These are phyloP conservation scores for Crioceris asparagi DNA, from an alignment of 2,888 invertebrate species.

Conservation along the genomic window DNA sequence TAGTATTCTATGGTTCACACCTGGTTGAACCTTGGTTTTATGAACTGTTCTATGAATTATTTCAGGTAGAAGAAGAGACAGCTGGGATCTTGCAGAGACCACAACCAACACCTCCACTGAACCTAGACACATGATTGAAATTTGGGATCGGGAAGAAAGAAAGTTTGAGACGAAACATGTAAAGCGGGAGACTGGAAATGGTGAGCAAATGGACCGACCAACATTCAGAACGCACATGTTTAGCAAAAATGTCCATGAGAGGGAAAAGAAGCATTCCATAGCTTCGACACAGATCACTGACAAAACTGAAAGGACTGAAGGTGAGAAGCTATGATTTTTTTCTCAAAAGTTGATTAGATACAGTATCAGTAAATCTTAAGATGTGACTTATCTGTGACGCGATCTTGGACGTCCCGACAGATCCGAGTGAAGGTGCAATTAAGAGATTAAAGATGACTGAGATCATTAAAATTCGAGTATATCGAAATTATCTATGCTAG, in stretches of 20 bases:
- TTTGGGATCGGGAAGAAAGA: conserved; percentile 35
- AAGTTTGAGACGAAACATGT: conserved; percentile 21
- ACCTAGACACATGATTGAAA: conserved; percentile 27
- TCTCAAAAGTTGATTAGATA: too few species aligned
- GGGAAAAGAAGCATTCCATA: conserved; percentile 59
- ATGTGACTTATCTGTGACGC: too few species aligned
- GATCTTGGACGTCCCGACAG: too few species aligned
- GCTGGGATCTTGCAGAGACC: conserved; percentile 40
- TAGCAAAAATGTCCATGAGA: conserved; percentile 48
- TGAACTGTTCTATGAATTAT: neutral
- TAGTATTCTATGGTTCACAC: too few species aligned
- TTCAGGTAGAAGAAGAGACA: conserved; percentile 25
- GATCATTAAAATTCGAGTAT: too few species aligned
- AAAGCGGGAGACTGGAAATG: conserved; percentile 24
- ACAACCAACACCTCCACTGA: conserved; percentile 38
- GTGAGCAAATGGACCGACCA: conserved; percentile 42
- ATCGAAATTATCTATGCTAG: too few species aligned
- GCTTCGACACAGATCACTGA: conserved; percentile 68
- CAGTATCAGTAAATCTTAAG: too few species aligned
- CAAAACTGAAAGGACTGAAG: conserved; percentile 50
- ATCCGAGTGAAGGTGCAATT: too few species aligned
- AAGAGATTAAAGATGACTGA: too few species aligned
- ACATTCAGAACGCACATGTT: conserved; percentile 64
- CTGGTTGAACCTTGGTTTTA: conserved; percentile 25
- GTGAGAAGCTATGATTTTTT: too few species aligned